Evolutionary conservation across 2,888 invertebrate genomes (phyloP).

Genomic region (Eilema griseolum): DNA sequence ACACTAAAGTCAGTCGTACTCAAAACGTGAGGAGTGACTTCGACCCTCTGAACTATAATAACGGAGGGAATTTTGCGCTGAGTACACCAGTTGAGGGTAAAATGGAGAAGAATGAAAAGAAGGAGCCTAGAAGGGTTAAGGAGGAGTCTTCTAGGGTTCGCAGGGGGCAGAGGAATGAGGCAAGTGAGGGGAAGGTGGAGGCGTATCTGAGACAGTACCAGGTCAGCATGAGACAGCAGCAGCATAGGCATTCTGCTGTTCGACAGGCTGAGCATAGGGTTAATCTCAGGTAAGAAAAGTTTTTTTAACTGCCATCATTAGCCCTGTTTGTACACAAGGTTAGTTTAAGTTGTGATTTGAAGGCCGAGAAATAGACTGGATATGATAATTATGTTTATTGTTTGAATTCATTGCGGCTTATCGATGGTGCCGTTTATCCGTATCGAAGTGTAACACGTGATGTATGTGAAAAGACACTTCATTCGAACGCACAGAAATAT

Average conservation of each 20-base stretch:
- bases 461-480: no score
- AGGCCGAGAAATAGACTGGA: no score
- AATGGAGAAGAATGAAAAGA: slow-evolving; percentile 62
- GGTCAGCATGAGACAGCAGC: slow-evolving; percentile 82
- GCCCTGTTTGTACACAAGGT: no score
- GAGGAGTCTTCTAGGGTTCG: slow-evolving; percentile 63
- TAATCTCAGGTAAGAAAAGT: slow-evolving; percentile 74
- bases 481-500: no score
- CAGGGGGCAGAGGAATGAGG: slow-evolving; percentile 66
- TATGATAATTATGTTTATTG: no score
- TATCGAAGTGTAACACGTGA: no score
- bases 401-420: no score
- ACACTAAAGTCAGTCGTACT: slow-evolving; percentile 57
- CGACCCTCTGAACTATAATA: slow-evolving; percentile 89
- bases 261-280: slow-evolving; percentile 83
- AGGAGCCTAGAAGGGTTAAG: slow-evolving; percentile 63
- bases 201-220: slow-evolving; percentile 83
- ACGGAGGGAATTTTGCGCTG: slow-evolving; percentile 79
- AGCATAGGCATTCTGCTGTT: slow-evolving; percentile 80
- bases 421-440: no score
- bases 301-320: not conserved
- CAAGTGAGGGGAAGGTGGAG: slow-evolving; percentile 80
- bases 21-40: slow-evolving; percentile 83
- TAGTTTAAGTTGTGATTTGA: no score
- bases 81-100: slow-evolving; percentile 58